phyloP scores from a whole-genome alignment of 2,113 vertebrate genomes.

The Scytalopus superciliaris region DNA sequence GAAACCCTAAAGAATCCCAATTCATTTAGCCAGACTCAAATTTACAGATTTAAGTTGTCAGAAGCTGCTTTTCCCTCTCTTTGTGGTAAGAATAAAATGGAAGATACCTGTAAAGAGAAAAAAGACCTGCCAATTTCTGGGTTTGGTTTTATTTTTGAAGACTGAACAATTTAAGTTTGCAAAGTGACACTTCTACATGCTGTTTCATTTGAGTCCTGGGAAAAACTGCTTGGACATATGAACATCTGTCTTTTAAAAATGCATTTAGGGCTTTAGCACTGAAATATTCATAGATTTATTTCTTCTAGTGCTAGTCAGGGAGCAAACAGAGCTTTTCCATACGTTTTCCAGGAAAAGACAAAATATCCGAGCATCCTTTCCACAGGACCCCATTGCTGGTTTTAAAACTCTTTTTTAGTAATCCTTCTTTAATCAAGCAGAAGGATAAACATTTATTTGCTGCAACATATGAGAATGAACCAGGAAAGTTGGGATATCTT shows the following conservation, averaged over 20 bases:
- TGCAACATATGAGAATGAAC: neutral
- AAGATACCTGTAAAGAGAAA: neutral
- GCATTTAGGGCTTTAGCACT: neutral
- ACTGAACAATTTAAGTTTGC: neutral
- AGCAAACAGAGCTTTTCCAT: neutral
- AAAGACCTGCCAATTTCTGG: neutral
- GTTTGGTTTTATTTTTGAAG: neutral
- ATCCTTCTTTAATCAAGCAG: neutral
- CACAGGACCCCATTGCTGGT: neutral
- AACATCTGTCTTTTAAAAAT: neutral
- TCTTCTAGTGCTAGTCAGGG: neutral
- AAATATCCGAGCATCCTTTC: neutral
- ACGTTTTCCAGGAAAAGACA: neutral
- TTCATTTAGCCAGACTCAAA: neutral
- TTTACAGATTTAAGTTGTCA: neutral
- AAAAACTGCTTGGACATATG: neutral
- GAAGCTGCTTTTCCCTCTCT: neutral
- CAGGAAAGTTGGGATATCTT: neutral
- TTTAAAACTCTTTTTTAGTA: neutral
- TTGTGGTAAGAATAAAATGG: neutral
- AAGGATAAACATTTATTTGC: conserved; percentile 13
- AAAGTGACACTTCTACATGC: neutral
- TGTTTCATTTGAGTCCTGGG: neutral
- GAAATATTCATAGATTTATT: neutral
- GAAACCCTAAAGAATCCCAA: neutral